These are phyloP conservation scores for Drosophila borborema DNA, from an alignment of 2,888 invertebrate species.

Conservation along the genomic window DNA sequence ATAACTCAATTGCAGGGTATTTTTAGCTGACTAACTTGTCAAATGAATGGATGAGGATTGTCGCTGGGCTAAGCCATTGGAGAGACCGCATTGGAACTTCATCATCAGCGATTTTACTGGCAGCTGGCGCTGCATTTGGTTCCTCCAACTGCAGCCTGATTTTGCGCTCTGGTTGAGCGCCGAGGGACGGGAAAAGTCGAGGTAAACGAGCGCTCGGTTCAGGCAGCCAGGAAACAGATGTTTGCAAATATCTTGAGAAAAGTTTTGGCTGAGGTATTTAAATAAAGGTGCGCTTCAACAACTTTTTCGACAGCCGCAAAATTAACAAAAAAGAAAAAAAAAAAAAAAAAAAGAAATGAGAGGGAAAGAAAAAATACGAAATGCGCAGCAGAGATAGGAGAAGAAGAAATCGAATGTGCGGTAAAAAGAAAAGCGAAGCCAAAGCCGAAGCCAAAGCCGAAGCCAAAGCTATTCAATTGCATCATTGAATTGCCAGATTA, in stretches of 20 bases:
- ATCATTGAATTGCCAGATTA: slow-evolving; percentile 64
- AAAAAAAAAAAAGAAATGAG: not conserved
- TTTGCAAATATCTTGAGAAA: slow-evolving; percentile 80
- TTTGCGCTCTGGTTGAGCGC: slow-evolving; percentile 10
- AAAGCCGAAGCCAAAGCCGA: slow-evolving; percentile 37
- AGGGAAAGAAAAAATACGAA: slow-evolving; percentile 24
- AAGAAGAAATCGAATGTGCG: slow-evolving; percentile 4
- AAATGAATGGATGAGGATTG: slow-evolving; percentile 16
- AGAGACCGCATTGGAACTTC: slow-evolving; percentile 44
- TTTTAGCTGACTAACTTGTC: not conserved
- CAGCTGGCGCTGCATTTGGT: slow-evolving; percentile 45
- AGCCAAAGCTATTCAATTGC: slow-evolving; percentile 65
- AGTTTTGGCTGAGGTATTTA: slow-evolving; percentile 78
- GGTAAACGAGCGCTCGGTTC: not conserved
- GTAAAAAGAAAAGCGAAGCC: slow-evolving; percentile 38
- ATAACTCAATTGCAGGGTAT: slow-evolving; percentile 3
- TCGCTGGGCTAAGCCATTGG: slow-evolving; percentile 10
- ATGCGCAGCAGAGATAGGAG: slow-evolving; percentile 4
- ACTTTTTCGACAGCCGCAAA: slow-evolving; percentile 65
- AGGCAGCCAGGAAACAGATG: slow-evolving; percentile 72
- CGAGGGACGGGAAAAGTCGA: not conserved
- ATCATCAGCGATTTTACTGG: slow-evolving; percentile 47
- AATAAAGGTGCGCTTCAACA: slow-evolving; percentile 69
- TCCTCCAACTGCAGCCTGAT: slow-evolving; percentile 45
- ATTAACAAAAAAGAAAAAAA: slow-evolving; percentile 26